These are phyloP conservation scores for Drosophila seguyi DNA, from an alignment of 1,140 invertebrate species.

Conservation along the genomic window DNA sequence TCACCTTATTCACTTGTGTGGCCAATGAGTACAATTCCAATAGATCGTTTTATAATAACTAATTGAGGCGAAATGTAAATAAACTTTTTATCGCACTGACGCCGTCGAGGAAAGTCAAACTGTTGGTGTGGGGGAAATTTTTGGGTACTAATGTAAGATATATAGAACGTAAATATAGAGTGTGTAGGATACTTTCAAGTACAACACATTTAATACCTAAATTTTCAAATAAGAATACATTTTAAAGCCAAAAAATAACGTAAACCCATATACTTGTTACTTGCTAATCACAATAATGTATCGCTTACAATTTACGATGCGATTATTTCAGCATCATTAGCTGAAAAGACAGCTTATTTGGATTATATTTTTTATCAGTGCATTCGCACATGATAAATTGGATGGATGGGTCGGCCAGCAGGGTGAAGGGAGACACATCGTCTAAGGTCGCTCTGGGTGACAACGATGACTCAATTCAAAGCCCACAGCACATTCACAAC, in stretches of 20 bases:
- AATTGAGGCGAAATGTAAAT: conserved; percentile 65
- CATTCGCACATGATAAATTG: conserved; percentile 17
- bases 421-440: conserved; percentile 7
- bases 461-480: conserved; percentile 72
- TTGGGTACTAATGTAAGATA: not conserved
- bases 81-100: conserved; percentile 37
- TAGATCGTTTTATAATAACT: conserved; percentile 60
- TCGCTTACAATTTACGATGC: not conserved
- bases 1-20: conserved; percentile 17
- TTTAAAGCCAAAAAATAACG: not conserved
- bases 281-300: not conserved
- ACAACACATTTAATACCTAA: not conserved
- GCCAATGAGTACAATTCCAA: conserved; percentile 19
- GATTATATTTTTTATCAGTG: conserved; percentile 16
- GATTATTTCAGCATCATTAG: conserved; percentile 16
- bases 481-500: conserved; percentile 3
- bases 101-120: not conserved
- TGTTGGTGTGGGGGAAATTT: not conserved
- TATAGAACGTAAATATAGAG: not conserved
- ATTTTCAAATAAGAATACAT: not conserved
- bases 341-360: conserved; percentile 10
- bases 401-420: not conserved
- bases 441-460: conserved; percentile 32
- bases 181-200: not conserved
- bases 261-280: not conserved